A percentile compares a stretch with the other conserved stretches of the same genome.
phyloP scores from a whole-genome alignment of 2,888 invertebrate genomes.

The Galeruca laticollis region DNA sequence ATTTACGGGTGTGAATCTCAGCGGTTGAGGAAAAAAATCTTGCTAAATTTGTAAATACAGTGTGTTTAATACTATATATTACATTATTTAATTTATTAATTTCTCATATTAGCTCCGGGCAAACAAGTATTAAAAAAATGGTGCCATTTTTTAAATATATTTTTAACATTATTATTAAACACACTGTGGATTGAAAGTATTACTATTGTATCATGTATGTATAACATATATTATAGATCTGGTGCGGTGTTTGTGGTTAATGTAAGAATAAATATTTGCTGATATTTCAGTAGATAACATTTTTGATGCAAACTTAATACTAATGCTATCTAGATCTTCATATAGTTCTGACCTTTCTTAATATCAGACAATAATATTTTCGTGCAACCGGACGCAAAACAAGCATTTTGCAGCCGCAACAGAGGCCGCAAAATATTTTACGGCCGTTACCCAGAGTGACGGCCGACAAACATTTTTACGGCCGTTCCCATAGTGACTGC shows the following conservation, averaged over 20 bases:
- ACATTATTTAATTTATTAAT: no score
- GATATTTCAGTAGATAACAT: background rate
- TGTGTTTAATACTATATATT: conserved; percentile 15
- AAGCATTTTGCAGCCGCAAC: no score
- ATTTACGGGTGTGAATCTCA: conserved; percentile 8
- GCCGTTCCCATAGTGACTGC: no score
- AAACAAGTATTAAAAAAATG: conserved; percentile 10
- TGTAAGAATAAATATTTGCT: background rate
- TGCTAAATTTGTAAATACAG: conserved; percentile 14
- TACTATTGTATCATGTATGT: conserved; percentile 3
- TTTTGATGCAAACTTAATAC: background rate
- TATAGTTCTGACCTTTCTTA: no score
- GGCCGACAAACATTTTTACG: no score
- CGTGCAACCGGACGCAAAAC: no score
- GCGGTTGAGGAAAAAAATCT: background rate
- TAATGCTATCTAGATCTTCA: no score
- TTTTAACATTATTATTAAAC: conserved; percentile 19
- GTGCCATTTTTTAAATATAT: conserved; percentile 19
- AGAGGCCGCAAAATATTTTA: no score
- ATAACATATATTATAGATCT: conserved; percentile 6
- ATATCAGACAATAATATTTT: no score
- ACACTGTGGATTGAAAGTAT: conserved; percentile 14
- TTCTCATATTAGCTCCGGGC: background rate
- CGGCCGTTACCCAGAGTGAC: no score
- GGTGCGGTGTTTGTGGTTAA: background rate